Conservation (phyloP, 2,797 vertebrate genomes). For the Chromobotia macracanthus region DNA sequence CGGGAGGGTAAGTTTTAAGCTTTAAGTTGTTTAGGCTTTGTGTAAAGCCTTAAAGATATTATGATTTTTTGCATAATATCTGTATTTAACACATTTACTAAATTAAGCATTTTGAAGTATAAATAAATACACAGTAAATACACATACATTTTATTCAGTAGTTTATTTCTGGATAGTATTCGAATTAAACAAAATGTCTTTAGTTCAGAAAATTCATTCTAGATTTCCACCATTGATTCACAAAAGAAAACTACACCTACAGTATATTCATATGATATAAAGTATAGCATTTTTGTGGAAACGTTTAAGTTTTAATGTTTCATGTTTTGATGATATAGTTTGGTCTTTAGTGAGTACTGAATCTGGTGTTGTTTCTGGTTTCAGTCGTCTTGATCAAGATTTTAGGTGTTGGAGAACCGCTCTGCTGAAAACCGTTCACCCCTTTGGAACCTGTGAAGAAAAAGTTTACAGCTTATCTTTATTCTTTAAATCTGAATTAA, state of each 20-base stretch:
- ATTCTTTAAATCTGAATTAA: too few relatives aligned
- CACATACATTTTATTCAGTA: not conserved
- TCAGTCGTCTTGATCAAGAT: slow-evolving; percentile 63
- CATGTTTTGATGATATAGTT: not conserved
- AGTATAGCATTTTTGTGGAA: not conserved
- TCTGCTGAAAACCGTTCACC: slow-evolving; percentile 53
- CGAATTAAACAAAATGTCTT: not conserved
- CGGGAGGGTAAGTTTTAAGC: not conserved
- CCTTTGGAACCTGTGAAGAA: slow-evolving; percentile 53
- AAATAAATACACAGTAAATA: slow-evolving; percentile 1
- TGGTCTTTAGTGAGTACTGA: slow-evolving; percentile 50
- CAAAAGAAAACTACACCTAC: slow-evolving; percentile 2
- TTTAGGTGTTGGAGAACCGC: slow-evolving; percentile 55
- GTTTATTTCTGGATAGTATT: not conserved
- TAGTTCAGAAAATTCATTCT: not conserved
- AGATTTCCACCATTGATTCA: slow-evolving; percentile 5
- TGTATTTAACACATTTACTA: too few relatives aligned
- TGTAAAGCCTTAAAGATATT: too few relatives aligned
- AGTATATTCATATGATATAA: not conserved
- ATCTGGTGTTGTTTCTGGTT: slow-evolving; percentile 57
- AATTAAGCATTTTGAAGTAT: not conserved
- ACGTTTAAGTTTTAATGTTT: not conserved
- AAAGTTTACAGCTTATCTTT: not conserved
- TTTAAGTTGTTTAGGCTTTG: not conserved
- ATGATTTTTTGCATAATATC: too few relatives aligned